A percentile compares a stretch with the other conserved stretches of the same genome.
Evolutionary conservation across 1,140 invertebrate species (phyloP).

Genomic region (Trachelipus rathkii): DNA sequence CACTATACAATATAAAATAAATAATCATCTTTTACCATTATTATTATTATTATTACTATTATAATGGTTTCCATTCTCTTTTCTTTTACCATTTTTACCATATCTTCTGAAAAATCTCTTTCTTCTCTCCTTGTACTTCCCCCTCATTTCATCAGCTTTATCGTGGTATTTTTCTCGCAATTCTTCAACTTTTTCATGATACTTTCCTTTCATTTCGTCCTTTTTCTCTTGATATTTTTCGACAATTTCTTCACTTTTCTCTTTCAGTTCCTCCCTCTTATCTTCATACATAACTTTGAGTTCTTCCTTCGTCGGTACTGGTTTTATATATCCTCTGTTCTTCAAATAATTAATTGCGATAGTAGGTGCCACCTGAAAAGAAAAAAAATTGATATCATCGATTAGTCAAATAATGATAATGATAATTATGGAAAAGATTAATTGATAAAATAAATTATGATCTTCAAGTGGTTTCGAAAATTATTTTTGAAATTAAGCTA

Average conservation of each 20-base stretch:
- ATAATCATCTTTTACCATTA: neutral
- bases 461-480: no score
- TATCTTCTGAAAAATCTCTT: neutral
- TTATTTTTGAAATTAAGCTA: no score
- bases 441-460: no score
- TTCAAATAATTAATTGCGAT: slow-evolving; percentile 42
- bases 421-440: no score
- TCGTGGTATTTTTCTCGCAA: slow-evolving; percentile 20
- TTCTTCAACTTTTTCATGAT: slow-evolving; percentile 34
- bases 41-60: no score
- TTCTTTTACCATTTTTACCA: neutral
- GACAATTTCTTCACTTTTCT: slow-evolving; percentile 36
- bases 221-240: slow-evolving; percentile 39
- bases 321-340: slow-evolving; percentile 43
- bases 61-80: neutral
- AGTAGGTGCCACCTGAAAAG: slow-evolving; percentile 35
- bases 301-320: slow-evolving; percentile 40
- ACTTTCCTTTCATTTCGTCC: slow-evolving; percentile 35
- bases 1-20: no score
- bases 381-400: no score
- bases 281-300: slow-evolving; percentile 43
- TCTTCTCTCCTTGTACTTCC: neutral
- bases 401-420: no score
- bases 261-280: slow-evolving; percentile 41
- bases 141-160: neutral